Percentiles rank a stretch among this genome's conserved stretches.
Conservation (phyloP, 2,113 vertebrate species). For the Marcusenius ussheri region DNA sequence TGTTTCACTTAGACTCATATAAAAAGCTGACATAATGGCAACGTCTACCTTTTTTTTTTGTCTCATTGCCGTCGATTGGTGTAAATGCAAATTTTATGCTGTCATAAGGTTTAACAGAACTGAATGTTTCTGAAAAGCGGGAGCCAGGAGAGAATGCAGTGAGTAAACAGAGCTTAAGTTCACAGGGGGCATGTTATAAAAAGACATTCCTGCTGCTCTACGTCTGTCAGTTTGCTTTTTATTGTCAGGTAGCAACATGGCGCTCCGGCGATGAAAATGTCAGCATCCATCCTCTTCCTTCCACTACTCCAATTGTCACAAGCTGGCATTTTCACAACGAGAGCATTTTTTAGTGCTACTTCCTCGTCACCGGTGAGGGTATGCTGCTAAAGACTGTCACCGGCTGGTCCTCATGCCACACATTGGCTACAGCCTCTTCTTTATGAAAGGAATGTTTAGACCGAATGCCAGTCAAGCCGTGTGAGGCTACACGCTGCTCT, state of each 20-base stretch:
- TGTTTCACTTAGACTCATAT: background rate
- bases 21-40: background rate
- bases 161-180: conserved; percentile 2
- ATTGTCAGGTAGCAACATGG: background rate
- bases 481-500: background rate
- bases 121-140: background rate
- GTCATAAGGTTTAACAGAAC: background rate
- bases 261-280: background rate
- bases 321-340: background rate
- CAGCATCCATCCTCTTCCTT: background rate
- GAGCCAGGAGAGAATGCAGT: background rate
- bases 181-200: background rate
- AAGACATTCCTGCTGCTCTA: background rate
- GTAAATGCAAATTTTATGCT: background rate
- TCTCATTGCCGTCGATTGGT: background rate
- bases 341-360: background rate
- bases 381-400: background rate
- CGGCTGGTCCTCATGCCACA: background rate
- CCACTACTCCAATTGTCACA: background rate
- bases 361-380: background rate
- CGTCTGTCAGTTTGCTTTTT: conserved; percentile 7
- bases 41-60: background rate
- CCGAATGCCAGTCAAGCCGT: background rate
- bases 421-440: background rate
- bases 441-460: background rate